A percentile compares a stretch with the other conserved stretches of the same genome.
Evolutionary conservation across 2,113 vertebrate species (phyloP).

Genomic region (Phyllostomus hastatus): DNA sequence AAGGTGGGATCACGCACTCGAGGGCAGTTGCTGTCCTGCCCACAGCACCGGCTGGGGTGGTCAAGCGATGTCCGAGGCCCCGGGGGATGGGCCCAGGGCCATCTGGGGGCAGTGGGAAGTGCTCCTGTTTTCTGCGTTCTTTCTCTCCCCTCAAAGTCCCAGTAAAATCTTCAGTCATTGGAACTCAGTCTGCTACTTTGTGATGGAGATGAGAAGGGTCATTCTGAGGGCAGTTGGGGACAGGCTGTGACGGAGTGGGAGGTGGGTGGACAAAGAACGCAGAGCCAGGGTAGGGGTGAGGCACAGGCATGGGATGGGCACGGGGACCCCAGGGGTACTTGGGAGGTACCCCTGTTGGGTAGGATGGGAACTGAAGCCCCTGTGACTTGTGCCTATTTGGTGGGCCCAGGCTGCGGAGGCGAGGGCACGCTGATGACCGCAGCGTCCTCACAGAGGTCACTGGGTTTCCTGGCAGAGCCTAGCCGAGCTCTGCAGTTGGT

Average conservation of each 20-base stretch:
- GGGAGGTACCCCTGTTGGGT: neutral
- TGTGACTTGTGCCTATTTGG: neutral
- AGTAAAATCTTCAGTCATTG: neutral
- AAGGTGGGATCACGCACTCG: neutral
- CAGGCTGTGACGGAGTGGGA: neutral
- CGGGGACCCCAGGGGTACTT: neutral
- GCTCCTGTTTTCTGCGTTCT: neutral
- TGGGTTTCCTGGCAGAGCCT: neutral
- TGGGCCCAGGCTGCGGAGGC: neutral
- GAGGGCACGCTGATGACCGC: neutral
- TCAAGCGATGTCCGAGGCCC: neutral
- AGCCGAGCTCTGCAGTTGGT: neutral
- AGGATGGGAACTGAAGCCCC: neutral
- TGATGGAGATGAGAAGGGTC: neutral
- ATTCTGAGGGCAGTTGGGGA: neutral
- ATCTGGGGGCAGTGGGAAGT: neutral
- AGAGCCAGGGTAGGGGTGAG: neutral
- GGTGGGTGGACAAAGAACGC: neutral
- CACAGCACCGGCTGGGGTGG: neutral
- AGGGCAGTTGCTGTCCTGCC: neutral
- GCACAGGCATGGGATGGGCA: no score
- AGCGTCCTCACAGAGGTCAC: neutral
- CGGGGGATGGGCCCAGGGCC: neutral
- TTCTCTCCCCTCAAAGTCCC: neutral
- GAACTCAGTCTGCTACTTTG: neutral